phyloP scores from a whole-genome alignment of 2,113 vertebrate species.

The Xiphorhynchus elegans region DNA sequence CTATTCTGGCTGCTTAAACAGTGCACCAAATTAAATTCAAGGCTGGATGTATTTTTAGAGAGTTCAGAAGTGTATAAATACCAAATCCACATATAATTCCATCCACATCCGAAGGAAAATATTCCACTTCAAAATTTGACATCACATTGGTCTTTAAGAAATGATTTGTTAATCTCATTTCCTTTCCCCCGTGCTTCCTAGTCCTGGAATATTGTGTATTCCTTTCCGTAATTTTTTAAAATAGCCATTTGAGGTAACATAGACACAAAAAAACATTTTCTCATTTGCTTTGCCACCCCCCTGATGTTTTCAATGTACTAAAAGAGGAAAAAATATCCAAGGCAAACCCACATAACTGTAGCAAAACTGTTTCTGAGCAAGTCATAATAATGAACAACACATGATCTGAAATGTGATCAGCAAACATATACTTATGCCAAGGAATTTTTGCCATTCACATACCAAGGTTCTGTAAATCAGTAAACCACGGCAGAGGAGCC shows the following conservation, averaged over 20 bases:
- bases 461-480: conserved; percentile 77
- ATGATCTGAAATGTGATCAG: conserved; percentile 86
- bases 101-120: conserved; percentile 55
- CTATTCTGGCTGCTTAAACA: conserved; percentile 61
- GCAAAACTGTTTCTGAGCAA: conserved; percentile 80
- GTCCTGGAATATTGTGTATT: background rate
- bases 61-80: conserved; percentile 60
- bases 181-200: background rate
- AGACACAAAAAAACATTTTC: conserved; percentile 57
- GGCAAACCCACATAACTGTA: conserved; percentile 75
- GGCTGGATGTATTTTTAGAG: conserved; percentile 56
- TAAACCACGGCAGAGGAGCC: conserved; percentile 67
- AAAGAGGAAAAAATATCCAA: conserved; percentile 64
- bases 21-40: conserved; percentile 59
- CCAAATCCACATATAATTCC: conserved; percentile 61
- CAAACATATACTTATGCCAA: conserved; percentile 81
- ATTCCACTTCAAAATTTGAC: conserved; percentile 51
- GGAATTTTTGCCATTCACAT: conserved; percentile 79
- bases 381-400: conserved; percentile 85
- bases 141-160: conserved; percentile 18
- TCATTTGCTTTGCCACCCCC: background rate
- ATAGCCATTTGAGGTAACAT: conserved; percentile 38
- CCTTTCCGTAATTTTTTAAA: conserved; percentile 18
- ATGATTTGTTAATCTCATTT: background rate
- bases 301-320: conserved; percentile 66